Percentiles rank a stretch among this genome's conserved stretches.
Evolutionary conservation across 2,888 invertebrate species (phyloP).

Genomic region (Aspidiotus destructor): DNA sequence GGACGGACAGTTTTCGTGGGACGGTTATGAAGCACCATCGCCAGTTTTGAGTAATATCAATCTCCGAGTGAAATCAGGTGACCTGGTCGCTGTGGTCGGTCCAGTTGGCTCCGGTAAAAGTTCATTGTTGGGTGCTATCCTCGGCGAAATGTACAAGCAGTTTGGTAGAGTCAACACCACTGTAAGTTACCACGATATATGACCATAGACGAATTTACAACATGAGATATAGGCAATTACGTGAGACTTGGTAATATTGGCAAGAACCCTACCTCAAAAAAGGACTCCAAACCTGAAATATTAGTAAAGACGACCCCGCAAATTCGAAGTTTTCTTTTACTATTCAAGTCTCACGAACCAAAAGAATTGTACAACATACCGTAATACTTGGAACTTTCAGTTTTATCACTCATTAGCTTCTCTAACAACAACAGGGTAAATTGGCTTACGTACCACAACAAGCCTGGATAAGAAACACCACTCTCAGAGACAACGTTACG

Average conservation of each 20-base stretch:
- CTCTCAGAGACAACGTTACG: slow-evolving; percentile 81
- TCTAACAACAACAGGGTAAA: slow-evolving; percentile 42
- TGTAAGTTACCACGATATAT: slow-evolving; percentile 38
- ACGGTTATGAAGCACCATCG: slow-evolving; percentile 48
- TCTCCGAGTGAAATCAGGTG: slow-evolving; percentile 55
- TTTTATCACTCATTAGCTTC: no score
- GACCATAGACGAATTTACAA: no score
- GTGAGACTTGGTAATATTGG: no score
- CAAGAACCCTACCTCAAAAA: no score
- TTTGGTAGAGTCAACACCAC: slow-evolving; percentile 68
- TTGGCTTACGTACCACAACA: slow-evolving; percentile 86
- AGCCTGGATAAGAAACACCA: slow-evolving; percentile 97
- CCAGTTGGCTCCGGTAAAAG: slow-evolving; percentile 82
- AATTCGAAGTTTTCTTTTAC: no score
- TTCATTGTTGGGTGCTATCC: slow-evolving; percentile 73
- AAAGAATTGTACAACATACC: no score
- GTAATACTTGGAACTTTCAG: no score
- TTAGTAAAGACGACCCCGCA: no score
- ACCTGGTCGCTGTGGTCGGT: slow-evolving; percentile 75
- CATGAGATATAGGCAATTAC: no score
- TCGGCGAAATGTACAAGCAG: slow-evolving; percentile 82
- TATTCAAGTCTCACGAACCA: no score
- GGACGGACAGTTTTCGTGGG: slow-evolving; percentile 85
- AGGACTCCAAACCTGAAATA: no score
- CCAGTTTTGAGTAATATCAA: slow-evolving; percentile 62